Base-by-base conservation (phyloP, 2,113 vertebrate species). In the Tretioscincus oriximinensis region DNA sequence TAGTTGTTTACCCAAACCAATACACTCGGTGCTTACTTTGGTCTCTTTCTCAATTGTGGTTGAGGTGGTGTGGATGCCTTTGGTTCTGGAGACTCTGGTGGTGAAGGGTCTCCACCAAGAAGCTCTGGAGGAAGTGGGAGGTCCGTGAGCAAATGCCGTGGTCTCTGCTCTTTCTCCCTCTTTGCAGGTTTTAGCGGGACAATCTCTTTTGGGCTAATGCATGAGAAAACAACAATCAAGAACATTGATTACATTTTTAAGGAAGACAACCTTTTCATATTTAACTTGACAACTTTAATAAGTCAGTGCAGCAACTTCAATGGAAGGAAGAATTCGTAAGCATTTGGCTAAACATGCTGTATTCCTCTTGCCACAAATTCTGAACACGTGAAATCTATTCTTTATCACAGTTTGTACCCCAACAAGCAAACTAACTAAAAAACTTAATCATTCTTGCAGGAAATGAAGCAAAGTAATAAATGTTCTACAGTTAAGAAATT, bases 41-140 rank as follows among this genome's bases (percentile, higher is more conserved):
- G 98, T 98, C 98, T 98, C 95, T 99, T 99, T 95, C 98, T 99
- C 87, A 97, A 96, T 45, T 95, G 87, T 81, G 95, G 91, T 86
- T 96, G 97, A 92, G 97, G 95, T 84, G 96, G 96, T 78, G 95
- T 95, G 58, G 93, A 91, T 83, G 95, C 92, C 92, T 97, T 98
- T 90, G 96, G 96, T 87, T 97, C 94, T 22, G 97, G 96, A 77
- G 96, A 98, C 86, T 97, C 97, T 0, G 97, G 98, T 7, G 98
- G 98, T 70, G 98, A 99, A 1, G 95, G 93, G 87, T 99, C 97
- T 35, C 94, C 96, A 72, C 98, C 97, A 16, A 92, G 85, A 67
- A 99, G 95, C 79, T 97, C 96, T 29, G 98, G 98, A 20, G 98
- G 98, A 45, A 99, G 94, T 73, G 98, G 98, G 80, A 99, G 96